phyloP scores from a whole-genome alignment of 2,797 vertebrate genomes.

The Odontamblyopus lacepedii region DNA sequence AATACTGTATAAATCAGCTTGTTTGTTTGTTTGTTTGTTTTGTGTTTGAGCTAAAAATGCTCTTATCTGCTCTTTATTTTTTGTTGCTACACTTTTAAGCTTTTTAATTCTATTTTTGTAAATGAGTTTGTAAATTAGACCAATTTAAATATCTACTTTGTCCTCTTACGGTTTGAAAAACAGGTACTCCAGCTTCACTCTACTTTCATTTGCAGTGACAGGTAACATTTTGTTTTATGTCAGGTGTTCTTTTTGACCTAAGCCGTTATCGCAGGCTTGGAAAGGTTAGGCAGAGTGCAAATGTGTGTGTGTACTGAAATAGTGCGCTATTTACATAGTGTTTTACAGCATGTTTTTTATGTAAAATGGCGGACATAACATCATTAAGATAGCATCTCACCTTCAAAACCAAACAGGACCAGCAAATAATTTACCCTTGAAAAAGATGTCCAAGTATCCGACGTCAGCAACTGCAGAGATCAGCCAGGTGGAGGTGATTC shows the following conservation, averaged over 20 bases:
- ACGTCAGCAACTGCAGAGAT: constrained; percentile 39
- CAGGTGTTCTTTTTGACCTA: neutral
- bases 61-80: neutral
- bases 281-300: neutral
- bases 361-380: constrained; percentile 14
- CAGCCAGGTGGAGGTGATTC: constrained; percentile 36
- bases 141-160: neutral
- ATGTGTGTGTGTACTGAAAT: neutral
- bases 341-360: neutral
- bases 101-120: neutral
- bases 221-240: no score
- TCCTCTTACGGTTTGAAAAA: neutral
- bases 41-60: neutral
- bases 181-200: neutral
- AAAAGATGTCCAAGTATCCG: constrained; percentile 33
- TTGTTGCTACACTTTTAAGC: neutral
- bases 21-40: no score
- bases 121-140: neutral
- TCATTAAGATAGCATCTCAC: constrained; percentile 12
- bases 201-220: no score
- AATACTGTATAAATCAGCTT: neutral
- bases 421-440: constrained; percentile 45
- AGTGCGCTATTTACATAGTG: neutral
- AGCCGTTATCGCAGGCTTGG: neutral
- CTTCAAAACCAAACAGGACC: constrained; percentile 11